phyloP scores from a whole-genome alignment of 2,113 vertebrate species.

The Porphyrio hochstetteri region DNA sequence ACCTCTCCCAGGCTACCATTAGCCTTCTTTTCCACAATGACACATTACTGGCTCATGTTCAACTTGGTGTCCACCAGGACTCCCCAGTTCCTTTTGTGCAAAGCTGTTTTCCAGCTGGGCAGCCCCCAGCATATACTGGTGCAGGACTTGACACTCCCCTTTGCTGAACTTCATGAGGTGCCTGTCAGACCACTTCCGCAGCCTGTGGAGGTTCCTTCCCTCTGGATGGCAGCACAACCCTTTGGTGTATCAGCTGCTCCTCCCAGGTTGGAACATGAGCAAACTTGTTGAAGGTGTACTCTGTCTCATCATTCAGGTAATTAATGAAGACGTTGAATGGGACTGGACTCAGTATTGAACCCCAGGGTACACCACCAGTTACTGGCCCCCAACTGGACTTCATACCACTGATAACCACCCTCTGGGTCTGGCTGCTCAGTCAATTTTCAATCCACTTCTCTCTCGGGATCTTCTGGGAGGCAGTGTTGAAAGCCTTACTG shows the following conservation, averaged over 20 bases:
- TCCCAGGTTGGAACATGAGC: not conserved
- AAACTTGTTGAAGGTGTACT: not conserved
- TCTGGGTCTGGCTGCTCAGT: not conserved
- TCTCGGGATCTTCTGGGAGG: not conserved
- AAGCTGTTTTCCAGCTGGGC: not conserved
- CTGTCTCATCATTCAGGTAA: not conserved
- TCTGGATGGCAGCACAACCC: not conserved
- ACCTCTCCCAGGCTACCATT: not conserved
- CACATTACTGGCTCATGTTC: not conserved
- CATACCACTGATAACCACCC: not conserved
- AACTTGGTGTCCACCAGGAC: not conserved
- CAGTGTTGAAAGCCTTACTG: not conserved
- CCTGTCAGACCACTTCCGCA: not conserved
- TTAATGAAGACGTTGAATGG: not conserved
- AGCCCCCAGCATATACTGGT: not conserved
- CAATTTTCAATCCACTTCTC: not conserved
- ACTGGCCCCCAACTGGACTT: not conserved
- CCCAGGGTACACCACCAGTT: not conserved
- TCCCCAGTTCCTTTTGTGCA: not conserved
- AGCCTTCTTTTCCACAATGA: not conserved
- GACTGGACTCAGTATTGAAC: not conserved
- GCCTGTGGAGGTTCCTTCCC: not conserved
- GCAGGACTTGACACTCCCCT: not conserved
- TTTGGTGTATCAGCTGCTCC: not conserved
- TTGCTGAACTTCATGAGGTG: not conserved